Evolutionary conservation across 92 coral and sea anemone genomes (phyloP).

Genomic region (Paramuricea clavata): DNA sequence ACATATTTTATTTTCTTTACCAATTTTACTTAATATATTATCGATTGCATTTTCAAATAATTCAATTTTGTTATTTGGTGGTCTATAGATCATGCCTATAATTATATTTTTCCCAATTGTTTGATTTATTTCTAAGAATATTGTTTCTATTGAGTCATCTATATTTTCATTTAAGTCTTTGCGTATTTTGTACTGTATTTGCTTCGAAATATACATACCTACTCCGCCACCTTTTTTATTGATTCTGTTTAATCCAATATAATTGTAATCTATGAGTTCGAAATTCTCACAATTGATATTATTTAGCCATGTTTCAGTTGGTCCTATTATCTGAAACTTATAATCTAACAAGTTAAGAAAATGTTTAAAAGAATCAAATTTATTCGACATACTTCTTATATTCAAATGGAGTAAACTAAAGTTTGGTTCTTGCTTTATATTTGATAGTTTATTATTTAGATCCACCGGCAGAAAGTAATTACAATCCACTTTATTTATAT

Average conservation of each 20-base stretch:
- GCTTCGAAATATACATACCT: background rate
- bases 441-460: background rate
- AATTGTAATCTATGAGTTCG: background rate
- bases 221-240: background rate
- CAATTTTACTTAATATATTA: background rate
- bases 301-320: background rate
- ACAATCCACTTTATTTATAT: background rate
- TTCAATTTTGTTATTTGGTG: background rate
- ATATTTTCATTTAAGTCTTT: background rate
- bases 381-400: background rate
- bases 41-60: background rate
- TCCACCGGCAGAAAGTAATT: slow-evolving; percentile 2
- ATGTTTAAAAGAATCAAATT: background rate
- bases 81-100: background rate
- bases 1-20: background rate
- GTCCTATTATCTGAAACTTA: too few species aligned
- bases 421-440: background rate
- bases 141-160: too few species aligned
- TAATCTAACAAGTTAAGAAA: too few species aligned
- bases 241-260: background rate
- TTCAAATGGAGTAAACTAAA: background rate
- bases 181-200: background rate
- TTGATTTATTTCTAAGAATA: too few species aligned
- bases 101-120: background rate
- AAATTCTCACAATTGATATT: background rate